Conservation (phyloP, 2,113 vertebrate species). For the Forbesichthys papilliferus region DNA sequence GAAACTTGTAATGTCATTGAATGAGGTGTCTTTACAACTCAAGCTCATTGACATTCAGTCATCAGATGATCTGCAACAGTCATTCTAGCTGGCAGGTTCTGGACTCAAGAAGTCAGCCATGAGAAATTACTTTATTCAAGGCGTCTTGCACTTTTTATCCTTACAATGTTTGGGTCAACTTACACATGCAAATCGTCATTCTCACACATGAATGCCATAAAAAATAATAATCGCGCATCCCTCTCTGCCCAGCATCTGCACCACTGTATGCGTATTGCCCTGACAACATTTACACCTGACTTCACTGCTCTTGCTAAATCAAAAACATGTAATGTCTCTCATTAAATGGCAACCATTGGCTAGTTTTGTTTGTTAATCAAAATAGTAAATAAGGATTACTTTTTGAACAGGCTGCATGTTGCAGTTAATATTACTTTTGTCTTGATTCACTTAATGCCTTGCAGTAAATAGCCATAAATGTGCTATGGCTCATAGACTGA, state of each 20-base stretch:
- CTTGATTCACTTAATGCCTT: neutral
- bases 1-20: slow-evolving; percentile 1
- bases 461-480: neutral
- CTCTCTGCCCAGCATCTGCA: slow-evolving; percentile 14
- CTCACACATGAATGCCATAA: slow-evolving; percentile 37
- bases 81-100: slow-evolving; percentile 8
- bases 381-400: neutral
- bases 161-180: slow-evolving; percentile 29
- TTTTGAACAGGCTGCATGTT: neutral
- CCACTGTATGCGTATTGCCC: slow-evolving; percentile 18
- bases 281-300: neutral
- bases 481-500: neutral
- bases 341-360: neutral
- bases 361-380: neutral
- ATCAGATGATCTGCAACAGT: slow-evolving; percentile 14
- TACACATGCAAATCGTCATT: slow-evolving; percentile 32
- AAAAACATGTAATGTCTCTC: slow-evolving; percentile 17
- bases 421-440: neutral
- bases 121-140: slow-evolving; percentile 3
- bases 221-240: neutral
- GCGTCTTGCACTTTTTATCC: slow-evolving; percentile 6
- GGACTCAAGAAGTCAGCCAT: slow-evolving; percentile 9
- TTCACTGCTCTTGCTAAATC: slow-evolving; percentile 7
- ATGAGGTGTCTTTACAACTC: slow-evolving; percentile 10
- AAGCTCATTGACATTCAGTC: slow-evolving; percentile 11